Base-by-base conservation (phyloP, 2,797 vertebrate genomes). In the Eupleurogrammus muticus region DNA sequence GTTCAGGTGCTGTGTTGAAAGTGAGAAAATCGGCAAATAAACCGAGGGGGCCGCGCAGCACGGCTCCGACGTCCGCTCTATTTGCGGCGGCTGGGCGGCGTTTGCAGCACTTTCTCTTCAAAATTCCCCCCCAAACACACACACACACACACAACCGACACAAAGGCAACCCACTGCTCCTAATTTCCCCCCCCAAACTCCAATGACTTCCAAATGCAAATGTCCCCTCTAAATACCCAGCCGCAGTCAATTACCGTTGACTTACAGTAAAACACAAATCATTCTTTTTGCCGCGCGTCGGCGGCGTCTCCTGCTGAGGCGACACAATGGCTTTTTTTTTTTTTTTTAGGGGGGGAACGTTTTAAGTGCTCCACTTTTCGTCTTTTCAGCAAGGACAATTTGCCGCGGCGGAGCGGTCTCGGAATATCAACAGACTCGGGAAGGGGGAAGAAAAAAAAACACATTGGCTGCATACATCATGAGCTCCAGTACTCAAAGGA, bases 161-260 rank as follows among this genome's bases (percentile, higher is more conserved):
- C 54, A 75, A 79, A 61, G 64, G 50, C 75, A 56, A 83, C 79
- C 82, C 65, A 57, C 79, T 32, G 77, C 60, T 67, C n/a, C 77
- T 62, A 82, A 89, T 84, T 89, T 75, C 57, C 40, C 59, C 4
- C n/a, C n/a, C n/a, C n/a, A n/a, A n/a, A 49, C 28, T 56, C 64
- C 6, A 11, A 73, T 53, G 77, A 38, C n/a, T 81, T 79, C 69
- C 13, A 36, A 64, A 87, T 73, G 58, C 75, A 83, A 83, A 78
- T 35, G 79, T 70, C 61, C n/a, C n/a, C 65, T 79, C 75, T 82
- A 83, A 89, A 77, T 70, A 61, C 79, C 84, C 84, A 82, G 80
- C 82, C 82, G 60, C 76, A 85, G 78, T 85, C 83, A 77, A 87
- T 92, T 92, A 84, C 76, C 66, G 80, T 87, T 89, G 84, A 88